These are phyloP conservation scores for Chionomys nivalis DNA, from an alignment of 2,113 vertebrate genomes.

Conservation along the genomic window DNA sequence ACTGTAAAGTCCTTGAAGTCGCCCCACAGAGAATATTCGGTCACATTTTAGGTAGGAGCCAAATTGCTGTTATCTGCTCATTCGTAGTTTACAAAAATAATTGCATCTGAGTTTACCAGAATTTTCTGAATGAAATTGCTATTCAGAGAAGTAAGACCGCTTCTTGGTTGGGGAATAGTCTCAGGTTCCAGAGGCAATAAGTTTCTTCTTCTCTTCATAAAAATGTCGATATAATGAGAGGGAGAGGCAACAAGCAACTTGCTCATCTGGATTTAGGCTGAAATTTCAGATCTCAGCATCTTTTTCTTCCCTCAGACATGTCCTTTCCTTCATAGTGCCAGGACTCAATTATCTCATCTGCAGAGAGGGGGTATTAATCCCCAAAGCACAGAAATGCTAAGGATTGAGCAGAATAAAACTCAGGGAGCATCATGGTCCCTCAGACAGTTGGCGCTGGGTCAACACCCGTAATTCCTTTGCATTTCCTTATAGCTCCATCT, in stretches of 20 bases:
- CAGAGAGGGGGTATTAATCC: not conserved
- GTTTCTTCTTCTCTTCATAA: not conserved
- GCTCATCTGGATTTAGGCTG: not conserved
- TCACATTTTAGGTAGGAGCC: not conserved
- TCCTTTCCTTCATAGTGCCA: not conserved
- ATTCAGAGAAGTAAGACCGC: not conserved
- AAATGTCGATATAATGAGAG: not conserved
- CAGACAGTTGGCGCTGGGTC: not conserved
- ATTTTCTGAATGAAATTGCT: slow-evolving; percentile 1
- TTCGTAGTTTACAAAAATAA: not conserved
- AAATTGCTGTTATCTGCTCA: not conserved
- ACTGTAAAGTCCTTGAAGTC: not conserved
- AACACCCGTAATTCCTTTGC: not conserved
- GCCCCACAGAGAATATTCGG: not conserved
- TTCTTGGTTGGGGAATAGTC: not conserved
- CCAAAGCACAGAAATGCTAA: not conserved
- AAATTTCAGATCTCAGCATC: not conserved
- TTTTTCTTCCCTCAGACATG: not conserved
- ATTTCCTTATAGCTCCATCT: not conserved
- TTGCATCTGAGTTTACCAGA: not conserved
- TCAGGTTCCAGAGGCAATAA: not conserved
- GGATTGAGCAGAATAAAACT: not conserved
- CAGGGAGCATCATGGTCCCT: not conserved
- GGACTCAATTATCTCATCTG: not conserved
- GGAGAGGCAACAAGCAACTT: not conserved